Evolutionary conservation across 2,888 invertebrate species (phyloP).

Genomic region (Sarcophaga rosellei): DNA sequence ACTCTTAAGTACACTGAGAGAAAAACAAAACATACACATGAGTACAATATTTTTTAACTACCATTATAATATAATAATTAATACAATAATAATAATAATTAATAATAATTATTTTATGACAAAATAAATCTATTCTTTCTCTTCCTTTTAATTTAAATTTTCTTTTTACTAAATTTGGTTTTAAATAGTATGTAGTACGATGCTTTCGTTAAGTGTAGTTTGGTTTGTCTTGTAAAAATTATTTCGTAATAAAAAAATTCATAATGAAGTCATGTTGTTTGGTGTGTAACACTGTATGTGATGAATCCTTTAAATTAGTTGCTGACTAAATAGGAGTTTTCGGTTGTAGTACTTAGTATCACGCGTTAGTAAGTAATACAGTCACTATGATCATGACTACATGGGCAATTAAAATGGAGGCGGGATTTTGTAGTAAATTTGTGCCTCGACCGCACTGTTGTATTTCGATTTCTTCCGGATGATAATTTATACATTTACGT

Average conservation of each 20-base stretch:
- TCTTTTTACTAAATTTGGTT: constrained; percentile 12
- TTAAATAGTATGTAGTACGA: background rate
- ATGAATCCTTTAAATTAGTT: background rate
- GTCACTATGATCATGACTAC: constrained; percentile 78
- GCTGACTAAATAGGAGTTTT: constrained; percentile 5
- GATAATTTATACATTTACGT: constrained; percentile 92
- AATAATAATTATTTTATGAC: constrained; percentile 15
- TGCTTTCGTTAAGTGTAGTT: constrained; percentile 1
- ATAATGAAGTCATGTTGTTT: constrained; percentile 37
- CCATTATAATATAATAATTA: constrained; percentile 35
- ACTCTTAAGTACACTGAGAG: constrained; percentile 26
- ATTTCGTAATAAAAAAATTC: background rate
- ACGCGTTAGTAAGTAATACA: constrained; percentile 78
- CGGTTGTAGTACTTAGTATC: constrained; percentile 75
- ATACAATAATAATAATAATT: constrained; percentile 39
- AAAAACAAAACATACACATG: constrained; percentile 46
- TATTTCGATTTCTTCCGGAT: constrained; percentile 88
- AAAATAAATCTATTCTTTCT: constrained; percentile 33
- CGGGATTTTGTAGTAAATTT: constrained; percentile 74
- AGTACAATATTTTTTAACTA: constrained; percentile 28
- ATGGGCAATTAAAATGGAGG: constrained; percentile 76
- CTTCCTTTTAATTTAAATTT: background rate
- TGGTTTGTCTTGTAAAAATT: background rate
- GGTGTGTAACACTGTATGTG: constrained; percentile 16
- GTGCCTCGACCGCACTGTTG: constrained; percentile 81